Evolutionary conservation across 1,140 invertebrate genomes (phyloP).

Genomic region (Delia radicum): DNA sequence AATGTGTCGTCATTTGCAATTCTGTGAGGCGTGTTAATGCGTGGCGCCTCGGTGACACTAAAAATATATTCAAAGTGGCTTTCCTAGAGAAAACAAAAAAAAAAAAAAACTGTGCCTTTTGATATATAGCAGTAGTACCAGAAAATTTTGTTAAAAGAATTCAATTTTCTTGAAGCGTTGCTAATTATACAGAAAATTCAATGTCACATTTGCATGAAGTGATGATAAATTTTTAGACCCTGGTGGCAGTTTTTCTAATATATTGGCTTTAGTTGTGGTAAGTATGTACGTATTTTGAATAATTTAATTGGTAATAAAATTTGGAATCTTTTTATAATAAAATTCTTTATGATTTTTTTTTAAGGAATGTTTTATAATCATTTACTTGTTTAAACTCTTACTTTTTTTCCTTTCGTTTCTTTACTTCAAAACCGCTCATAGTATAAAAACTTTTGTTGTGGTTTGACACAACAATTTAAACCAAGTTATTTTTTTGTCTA

Average conservation of each 20-base stretch:
- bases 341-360: neutral
- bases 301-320: neutral
- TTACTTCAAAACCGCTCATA: neutral
- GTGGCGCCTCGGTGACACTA: constrained; percentile 9
- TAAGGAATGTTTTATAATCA: neutral
- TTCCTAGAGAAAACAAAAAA: neutral
- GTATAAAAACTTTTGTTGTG: neutral
- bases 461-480: neutral
- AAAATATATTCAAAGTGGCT: no score
- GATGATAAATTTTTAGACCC: neutral
- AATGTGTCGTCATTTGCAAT: constrained; percentile 3
- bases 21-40: constrained; percentile 22
- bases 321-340: neutral
- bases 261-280: neutral
- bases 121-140: neutral
- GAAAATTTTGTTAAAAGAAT: neutral
- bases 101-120: neutral
- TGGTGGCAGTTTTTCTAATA: neutral
- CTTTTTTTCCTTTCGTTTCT: no score
- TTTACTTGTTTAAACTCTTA: no score
- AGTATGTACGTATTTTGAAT: neutral
- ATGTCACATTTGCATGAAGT: neutral
- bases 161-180: constrained; percentile 6
- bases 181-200: constrained; percentile 18
- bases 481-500: no score